Evolutionary conservation across 1,140 invertebrate species (phyloP), one percentile per base, ranked within the genome.

Genomic region (Steinernema khuongi): DNA sequence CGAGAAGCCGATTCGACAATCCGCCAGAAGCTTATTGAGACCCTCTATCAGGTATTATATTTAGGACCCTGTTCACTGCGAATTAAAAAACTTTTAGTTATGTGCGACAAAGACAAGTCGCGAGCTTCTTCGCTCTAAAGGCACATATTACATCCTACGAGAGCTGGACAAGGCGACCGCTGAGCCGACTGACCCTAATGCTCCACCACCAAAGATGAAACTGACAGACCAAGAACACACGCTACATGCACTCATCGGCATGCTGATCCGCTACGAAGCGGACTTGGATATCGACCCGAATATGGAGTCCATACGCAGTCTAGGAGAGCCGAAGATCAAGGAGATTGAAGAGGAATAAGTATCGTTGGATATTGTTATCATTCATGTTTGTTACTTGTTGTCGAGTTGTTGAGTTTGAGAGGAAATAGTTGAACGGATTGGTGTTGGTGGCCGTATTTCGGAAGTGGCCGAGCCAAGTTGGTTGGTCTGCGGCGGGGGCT

Each of bases 201-300:
- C 33, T 4, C 72, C 67, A 11, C 66, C 72, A 4, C 74, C 73
- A 26, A 75, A 77, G 67, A 74, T 74, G 72, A 30, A 60, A n/a
- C 68, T 70, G n/a, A 43, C 70, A 0, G 36, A 69, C 32, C 69
- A 76, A 28, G 77, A 78, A 68, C 76, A 74, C 68, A 77, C 72
- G 18, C 75, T 78, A 19, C 76, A 77, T 33, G 76, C 71, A 1
- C 32, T 78, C 19, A 78, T 78, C 31, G 77, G 77, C 26, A 68
- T 78, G 36, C 77, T 78, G 11, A 78, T 78, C 36, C 71, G 77
- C 19, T 78, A 77, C 50, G 77, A 78, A 66, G 66, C 72, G 4
- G 77, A 78, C 73, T 73, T 78, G 76, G 71, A 70, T 18, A 44
- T 78, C 41, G 74, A 77, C 44, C 74, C 68, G 67, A 28, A 72